Evolutionary conservation across 2,113 vertebrate species (phyloP).

Genomic region (Garra rufa): DNA sequence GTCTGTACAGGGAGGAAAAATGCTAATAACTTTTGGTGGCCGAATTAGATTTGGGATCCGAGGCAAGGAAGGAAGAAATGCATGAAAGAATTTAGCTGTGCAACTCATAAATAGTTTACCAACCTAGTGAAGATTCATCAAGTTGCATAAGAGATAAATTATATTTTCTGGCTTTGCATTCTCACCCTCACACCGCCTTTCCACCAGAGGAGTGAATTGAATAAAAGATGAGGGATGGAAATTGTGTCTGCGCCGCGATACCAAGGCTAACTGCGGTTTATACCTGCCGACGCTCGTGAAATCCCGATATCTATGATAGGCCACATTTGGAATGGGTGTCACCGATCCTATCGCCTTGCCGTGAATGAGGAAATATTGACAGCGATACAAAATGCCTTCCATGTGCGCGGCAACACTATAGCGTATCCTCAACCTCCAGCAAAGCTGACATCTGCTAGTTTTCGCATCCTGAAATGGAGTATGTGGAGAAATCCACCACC

Average conservation of each 20-base stretch:
- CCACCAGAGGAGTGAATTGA: slow-evolving; percentile 63
- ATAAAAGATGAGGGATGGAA: slow-evolving; percentile 66
- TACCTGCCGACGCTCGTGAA: slow-evolving; percentile 61
- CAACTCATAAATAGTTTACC: slow-evolving; percentile 85
- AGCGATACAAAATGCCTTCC: slow-evolving; percentile 63
- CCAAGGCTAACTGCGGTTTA: slow-evolving; percentile 63
- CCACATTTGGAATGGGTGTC: slow-evolving; percentile 41
- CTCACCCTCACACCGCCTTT: slow-evolving; percentile 56
- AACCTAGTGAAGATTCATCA: slow-evolving; percentile 83
- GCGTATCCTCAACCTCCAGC: slow-evolving; percentile 23
- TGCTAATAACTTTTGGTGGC: slow-evolving; percentile 72
- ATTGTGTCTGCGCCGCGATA: slow-evolving; percentile 60
- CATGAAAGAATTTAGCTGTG: slow-evolving; percentile 78
- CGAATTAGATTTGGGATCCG: slow-evolving; percentile 79
- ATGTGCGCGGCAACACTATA: slow-evolving; percentile 29
- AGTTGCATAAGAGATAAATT: slow-evolving; percentile 79
- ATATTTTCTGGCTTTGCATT: slow-evolving; percentile 64
- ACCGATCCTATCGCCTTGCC: slow-evolving; percentile 47
- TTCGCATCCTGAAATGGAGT: not conserved
- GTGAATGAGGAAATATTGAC: slow-evolving; percentile 58
- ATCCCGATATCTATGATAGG: slow-evolving; percentile 58
- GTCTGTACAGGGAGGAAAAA: slow-evolving; percentile 72
- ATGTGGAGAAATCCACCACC: slow-evolving; percentile 8
- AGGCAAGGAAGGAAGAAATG: slow-evolving; percentile 73
- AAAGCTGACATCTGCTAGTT: slow-evolving; percentile 20